Percentiles rank a stretch among this genome's conserved stretches.
phyloP scores from a whole-genome alignment of 1,140 invertebrate genomes.

The Zaprionus camerounensis region DNA sequence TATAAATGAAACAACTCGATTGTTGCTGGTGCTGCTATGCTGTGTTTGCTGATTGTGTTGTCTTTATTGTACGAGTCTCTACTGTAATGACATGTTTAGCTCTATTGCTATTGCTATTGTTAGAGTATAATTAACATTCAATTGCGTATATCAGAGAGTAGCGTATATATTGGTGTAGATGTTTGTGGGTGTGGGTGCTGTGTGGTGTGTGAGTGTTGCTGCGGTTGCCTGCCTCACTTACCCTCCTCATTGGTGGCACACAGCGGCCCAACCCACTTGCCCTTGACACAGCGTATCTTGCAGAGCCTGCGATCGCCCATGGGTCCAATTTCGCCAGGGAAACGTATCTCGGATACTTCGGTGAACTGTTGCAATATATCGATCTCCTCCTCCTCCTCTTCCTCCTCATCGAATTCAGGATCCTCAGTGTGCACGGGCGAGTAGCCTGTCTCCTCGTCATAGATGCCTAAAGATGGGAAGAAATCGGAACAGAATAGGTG shows the following conservation, averaged over 20 bases:
- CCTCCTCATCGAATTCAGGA: constrained; percentile 74
- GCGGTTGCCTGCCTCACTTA: constrained; percentile 65
- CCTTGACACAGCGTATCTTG: constrained; percentile 92
- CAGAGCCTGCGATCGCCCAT: constrained; percentile 89
- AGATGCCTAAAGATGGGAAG: constrained; percentile 66
- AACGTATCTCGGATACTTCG: constrained; percentile 87
- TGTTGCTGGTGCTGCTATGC: constrained; percentile 43
- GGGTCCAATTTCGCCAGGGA: constrained; percentile 89
- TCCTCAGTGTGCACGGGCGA: constrained; percentile 76
- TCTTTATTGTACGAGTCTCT: constrained; percentile 63
- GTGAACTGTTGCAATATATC: constrained; percentile 81
- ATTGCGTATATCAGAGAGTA: constrained; percentile 36
- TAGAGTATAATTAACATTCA: constrained; percentile 44
- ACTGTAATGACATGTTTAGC: constrained; percentile 54
- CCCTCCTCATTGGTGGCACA: constrained; percentile 86
- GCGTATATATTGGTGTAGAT: constrained; percentile 6
- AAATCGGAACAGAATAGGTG: constrained; percentile 71
- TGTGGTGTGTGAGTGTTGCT: constrained; percentile 10
- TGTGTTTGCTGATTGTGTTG: constrained; percentile 62
- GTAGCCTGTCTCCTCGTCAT: constrained; percentile 79
- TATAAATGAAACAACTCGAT: constrained; percentile 52
- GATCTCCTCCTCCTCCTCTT: constrained; percentile 81
- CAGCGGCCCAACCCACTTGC: constrained; percentile 91
- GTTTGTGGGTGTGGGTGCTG: constrained; percentile 30
- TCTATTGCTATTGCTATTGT: constrained; percentile 53